These are phyloP conservation scores for Carapus acus DNA, from an alignment of 2,797 vertebrate species.

Conservation along the genomic window DNA sequence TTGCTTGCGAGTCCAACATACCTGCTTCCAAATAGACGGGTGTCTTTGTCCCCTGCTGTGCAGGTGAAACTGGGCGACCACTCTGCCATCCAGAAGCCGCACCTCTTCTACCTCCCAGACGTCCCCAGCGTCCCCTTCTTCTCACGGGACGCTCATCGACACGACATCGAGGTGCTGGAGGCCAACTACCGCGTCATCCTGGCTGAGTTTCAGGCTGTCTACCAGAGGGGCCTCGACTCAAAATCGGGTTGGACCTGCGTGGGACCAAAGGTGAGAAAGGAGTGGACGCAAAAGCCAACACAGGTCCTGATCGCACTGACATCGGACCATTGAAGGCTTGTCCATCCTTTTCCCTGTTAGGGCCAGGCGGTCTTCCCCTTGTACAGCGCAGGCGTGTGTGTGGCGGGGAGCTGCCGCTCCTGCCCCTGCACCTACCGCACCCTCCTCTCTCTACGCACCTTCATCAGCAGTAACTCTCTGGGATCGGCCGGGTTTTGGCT, in stretches of 20 bases:
- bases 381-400: conserved; percentile 78
- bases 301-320: too few relatives aligned
- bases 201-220: conserved; percentile 78
- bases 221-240: conserved; percentile 68
- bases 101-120: conserved; percentile 83
- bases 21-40: too few relatives aligned
- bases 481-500: conserved; percentile 83
- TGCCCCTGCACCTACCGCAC: conserved; percentile 79
- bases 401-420: conserved; percentile 79
- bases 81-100: conserved; percentile 80
- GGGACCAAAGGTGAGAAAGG: conserved; percentile 66
- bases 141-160: conserved; percentile 82
- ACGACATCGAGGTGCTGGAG: conserved; percentile 83
- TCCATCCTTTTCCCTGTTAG: conserved; percentile 60
- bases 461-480: conserved; percentile 82
- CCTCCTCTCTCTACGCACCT: conserved; percentile 79
- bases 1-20: too few relatives aligned
- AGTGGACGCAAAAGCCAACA: background rate
- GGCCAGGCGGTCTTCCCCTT: conserved; percentile 78
- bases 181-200: conserved; percentile 76
- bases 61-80: conserved; percentile 69
- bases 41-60: too few relatives aligned
- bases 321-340: too few relatives aligned
- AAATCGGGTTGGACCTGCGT: conserved; percentile 71
- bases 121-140: conserved; percentile 83